These are phyloP conservation scores for Caenorhabditis latens DNA, from an alignment of 1,140 invertebrate genomes.

Conservation along the genomic window DNA sequence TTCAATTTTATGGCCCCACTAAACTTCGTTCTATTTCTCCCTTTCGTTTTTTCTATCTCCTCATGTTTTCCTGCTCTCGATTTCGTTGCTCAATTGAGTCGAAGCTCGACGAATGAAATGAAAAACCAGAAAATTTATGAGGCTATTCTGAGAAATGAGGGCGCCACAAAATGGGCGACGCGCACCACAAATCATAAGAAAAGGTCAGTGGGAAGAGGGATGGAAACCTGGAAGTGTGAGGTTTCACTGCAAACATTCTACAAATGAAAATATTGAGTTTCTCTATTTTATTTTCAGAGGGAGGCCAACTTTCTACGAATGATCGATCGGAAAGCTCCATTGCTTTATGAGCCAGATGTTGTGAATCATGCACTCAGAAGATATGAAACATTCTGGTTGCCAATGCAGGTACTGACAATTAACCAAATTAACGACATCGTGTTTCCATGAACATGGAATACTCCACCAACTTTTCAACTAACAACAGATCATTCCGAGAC, in stretches of 20 bases:
- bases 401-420: conserved; percentile 73
- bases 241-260: not conserved
- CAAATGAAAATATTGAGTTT: conserved; percentile 35
- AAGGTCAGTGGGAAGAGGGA: not conserved
- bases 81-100: conserved; percentile 24
- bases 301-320: conserved; percentile 77
- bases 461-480: too few relatives aligned
- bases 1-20: conserved; percentile 47
- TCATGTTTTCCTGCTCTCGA: conserved; percentile 4
- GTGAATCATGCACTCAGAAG: conserved; percentile 78
- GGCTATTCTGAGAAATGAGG: conserved; percentile 8
- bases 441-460: too few relatives aligned
- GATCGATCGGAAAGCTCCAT: conserved; percentile 75
- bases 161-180: not conserved
- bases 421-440: not conserved
- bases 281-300: conserved; percentile 71
- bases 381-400: conserved; percentile 80
- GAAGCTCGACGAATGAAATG: conserved; percentile 19
- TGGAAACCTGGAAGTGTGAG: not conserved
- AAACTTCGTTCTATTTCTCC: not conserved
- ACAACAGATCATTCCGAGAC: too few relatives aligned
- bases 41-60: not conserved
- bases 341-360: conserved; percentile 74
- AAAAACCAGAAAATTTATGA: conserved; percentile 47
- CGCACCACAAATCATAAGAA: conserved; percentile 4